phyloP scores from a whole-genome alignment of 2,888 invertebrate species.

The Pteria penguin region DNA sequence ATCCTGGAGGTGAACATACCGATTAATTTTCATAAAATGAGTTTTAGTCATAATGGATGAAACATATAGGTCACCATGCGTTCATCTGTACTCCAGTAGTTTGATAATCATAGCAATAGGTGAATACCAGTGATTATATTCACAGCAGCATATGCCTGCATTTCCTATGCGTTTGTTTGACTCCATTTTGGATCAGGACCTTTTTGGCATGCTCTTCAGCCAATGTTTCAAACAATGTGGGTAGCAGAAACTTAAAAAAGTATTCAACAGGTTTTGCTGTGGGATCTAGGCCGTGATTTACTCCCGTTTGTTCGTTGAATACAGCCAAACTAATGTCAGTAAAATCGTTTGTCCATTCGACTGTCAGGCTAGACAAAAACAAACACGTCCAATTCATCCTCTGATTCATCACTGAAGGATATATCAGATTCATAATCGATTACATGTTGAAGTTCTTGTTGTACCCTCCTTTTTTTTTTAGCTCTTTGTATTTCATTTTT shows the following conservation, averaged over 20 bases:
- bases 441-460: background rate
- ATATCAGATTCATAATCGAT: background rate
- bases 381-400: background rate
- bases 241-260: background rate
- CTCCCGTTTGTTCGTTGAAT: conserved; percentile 8
- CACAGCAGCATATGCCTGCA: conserved; percentile 13
- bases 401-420: conserved; percentile 2
- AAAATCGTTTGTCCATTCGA: background rate
- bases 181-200: conserved; percentile 10
- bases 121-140: conserved; percentile 22
- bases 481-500: background rate
- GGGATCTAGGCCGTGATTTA: background rate
- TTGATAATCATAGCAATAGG: background rate
- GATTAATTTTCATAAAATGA: conserved; percentile 1
- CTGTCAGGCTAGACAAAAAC: background rate
- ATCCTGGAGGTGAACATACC: conserved; percentile 36
- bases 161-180: conserved; percentile 8
- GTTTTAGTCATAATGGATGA: background rate
- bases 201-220: background rate
- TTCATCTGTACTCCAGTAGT: conserved; percentile 1
- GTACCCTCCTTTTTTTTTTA: background rate
- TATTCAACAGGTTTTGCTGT: conserved; percentile 4
- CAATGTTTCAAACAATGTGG: background rate
- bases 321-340: background rate
- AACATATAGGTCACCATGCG: background rate